These are phyloP conservation scores for Pachyrhynchus sulphureomaculatus DNA, from an alignment of 1,140 invertebrate genomes.

Conservation along the genomic window DNA sequence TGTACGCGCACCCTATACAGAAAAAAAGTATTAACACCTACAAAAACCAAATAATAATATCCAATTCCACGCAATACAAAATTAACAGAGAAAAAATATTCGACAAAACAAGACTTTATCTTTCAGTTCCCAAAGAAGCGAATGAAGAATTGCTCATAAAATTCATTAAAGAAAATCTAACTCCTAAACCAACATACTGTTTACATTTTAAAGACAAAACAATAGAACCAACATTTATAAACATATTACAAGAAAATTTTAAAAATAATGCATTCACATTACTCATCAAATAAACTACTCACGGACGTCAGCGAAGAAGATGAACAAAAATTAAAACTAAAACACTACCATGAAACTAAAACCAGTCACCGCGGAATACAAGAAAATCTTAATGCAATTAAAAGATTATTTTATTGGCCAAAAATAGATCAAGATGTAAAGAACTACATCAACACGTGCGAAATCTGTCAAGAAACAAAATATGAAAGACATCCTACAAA, in stretches of 20 bases:
- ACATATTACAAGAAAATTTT: neutral
- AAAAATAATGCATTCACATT: constrained; percentile 10
- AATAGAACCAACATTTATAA: neutral
- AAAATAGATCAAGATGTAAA: constrained; percentile 42
- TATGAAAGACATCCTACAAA: constrained; percentile 44
- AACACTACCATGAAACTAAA: constrained; percentile 44
- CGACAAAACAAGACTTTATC: no score
- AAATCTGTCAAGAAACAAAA: constrained; percentile 40
- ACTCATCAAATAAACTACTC: neutral
- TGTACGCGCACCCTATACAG: no score
- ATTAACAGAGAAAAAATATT: no score
- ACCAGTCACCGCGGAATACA: constrained; percentile 47
- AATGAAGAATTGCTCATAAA: neutral
- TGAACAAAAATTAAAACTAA: constrained; percentile 29
- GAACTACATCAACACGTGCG: constrained; percentile 37
- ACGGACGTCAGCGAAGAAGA: neutral
- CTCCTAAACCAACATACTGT: constrained; percentile 1
- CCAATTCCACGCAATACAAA: no score
- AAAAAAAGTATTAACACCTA: no score
- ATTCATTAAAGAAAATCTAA: neutral
- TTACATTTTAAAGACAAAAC: neutral
- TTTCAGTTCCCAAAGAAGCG: no score
- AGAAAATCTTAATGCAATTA: constrained; percentile 39
- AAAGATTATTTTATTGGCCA: constrained; percentile 47
- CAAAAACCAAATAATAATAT: no score